phyloP scores from a whole-genome alignment of 1,140 invertebrate species.

The Helicoverpa zea region DNA sequence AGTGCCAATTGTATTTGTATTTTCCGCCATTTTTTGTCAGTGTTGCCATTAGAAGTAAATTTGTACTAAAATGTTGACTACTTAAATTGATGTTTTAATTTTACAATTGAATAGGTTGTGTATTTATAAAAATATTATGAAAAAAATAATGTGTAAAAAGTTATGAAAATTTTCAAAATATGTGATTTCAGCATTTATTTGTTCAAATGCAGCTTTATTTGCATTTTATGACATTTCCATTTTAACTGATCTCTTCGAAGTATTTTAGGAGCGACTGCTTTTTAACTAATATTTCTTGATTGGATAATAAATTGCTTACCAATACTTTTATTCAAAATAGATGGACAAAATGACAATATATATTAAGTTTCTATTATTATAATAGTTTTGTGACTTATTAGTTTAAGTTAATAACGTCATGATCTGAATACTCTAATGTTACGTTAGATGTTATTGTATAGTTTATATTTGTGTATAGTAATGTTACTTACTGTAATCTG shows the following conservation, averaged over 20 bases:
- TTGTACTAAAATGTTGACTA: conserved; percentile 16
- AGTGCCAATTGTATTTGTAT: conserved; percentile 35
- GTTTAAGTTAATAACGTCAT: conserved; percentile 23
- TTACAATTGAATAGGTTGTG: neutral
- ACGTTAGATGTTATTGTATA: conserved; percentile 29
- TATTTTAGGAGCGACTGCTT: too few relatives aligned
- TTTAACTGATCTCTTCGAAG: too few relatives aligned
- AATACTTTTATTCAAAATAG: neutral
- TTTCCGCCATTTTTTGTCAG: conserved; percentile 23
- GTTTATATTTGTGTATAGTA: conserved; percentile 1
- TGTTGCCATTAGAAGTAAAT: conserved; percentile 45
- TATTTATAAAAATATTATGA: neutral
- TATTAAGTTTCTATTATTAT: neutral
- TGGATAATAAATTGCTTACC: too few relatives aligned
- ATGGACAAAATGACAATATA: conserved; percentile 3
- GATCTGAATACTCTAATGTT: conserved; percentile 52
- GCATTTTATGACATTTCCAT: neutral
- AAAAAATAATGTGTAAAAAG: neutral
- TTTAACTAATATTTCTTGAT: too few relatives aligned
- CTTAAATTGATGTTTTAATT: neutral
- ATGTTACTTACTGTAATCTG: neutral
- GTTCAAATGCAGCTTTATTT: neutral
- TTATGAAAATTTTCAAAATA: neutral
- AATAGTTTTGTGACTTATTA: conserved; percentile 30
- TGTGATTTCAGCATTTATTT: conserved; percentile 15